Percentiles rank a stretch among this genome's conserved stretches.
phyloP scores from a whole-genome alignment of 1,140 invertebrate genomes.

The Ooceraea biroi region DNA sequence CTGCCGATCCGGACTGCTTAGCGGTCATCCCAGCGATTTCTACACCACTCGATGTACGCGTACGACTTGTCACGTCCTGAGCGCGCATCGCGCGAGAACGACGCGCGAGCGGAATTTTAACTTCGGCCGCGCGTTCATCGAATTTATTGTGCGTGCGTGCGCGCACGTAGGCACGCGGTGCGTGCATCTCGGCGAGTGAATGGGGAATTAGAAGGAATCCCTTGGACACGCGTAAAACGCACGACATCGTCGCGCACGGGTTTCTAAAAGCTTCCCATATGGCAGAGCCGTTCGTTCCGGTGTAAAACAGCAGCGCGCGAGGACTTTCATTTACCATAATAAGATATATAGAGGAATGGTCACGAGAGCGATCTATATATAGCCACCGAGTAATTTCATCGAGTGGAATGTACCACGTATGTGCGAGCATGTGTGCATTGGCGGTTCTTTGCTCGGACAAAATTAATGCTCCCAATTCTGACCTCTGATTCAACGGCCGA shows the following conservation, averaged over 20 bases:
- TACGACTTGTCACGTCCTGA: constrained; percentile 12
- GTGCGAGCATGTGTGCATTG: no score
- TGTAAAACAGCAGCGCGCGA: not conserved
- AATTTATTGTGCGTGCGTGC: constrained; percentile 19
- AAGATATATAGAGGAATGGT: constrained; percentile 46
- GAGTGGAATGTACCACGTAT: constrained; percentile 6
- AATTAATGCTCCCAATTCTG: constrained; percentile 6
- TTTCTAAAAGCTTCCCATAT: constrained; percentile 60
- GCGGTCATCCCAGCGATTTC: constrained; percentile 9
- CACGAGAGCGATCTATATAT: constrained; percentile 36
- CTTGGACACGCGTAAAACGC: not conserved
- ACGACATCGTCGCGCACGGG: constrained; percentile 12
- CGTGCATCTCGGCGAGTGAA: constrained; percentile 34
- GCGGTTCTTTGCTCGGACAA: constrained; percentile 10
- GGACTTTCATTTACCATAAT: constrained; percentile 59
- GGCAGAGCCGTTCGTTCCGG: constrained; percentile 36
- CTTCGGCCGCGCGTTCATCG: constrained; percentile 22
- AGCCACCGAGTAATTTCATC: constrained; percentile 40
- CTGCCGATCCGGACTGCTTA: not conserved
- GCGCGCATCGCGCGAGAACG: constrained; percentile 7
- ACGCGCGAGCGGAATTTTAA: constrained; percentile 44
- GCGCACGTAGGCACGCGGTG: not conserved
- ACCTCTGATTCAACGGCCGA: not conserved
- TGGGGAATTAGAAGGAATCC: constrained; percentile 18
- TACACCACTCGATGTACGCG: not conserved